Percentiles rank a stretch among this genome's conserved stretches.
phyloP scores from a whole-genome alignment of 2,888 invertebrate species.

The Platypus cylindrus region DNA sequence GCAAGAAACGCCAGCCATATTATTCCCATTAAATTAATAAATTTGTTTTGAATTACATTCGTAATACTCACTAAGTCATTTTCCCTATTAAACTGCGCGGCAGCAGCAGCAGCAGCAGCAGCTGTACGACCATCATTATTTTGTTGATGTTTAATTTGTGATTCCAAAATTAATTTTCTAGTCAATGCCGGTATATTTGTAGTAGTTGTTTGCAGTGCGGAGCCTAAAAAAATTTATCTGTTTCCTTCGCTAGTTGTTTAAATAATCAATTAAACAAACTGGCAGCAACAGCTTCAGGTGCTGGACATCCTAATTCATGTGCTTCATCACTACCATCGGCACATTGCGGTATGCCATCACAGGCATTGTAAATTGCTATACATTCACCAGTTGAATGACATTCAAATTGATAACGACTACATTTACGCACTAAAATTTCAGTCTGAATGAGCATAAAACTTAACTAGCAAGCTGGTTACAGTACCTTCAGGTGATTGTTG shows the following conservation, averaged over 20 bases:
- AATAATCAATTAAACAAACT: background rate
- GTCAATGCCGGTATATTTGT: slow-evolving; percentile 2
- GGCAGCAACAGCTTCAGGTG: slow-evolving; percentile 3
- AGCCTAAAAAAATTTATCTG: background rate
- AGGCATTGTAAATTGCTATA: slow-evolving; percentile 89
- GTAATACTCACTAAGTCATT: slow-evolving; percentile 13
- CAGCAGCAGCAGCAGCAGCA: background rate
- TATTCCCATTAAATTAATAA: slow-evolving; percentile 7
- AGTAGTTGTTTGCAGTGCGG: slow-evolving; percentile 3
- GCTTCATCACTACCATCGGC: slow-evolving; percentile 87
- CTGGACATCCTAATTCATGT: slow-evolving; percentile 46
- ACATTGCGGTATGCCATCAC: slow-evolving; percentile 87
- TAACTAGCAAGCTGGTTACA: too few species aligned
- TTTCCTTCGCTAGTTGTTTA: background rate
- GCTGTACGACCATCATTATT: background rate
- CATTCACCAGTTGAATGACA: slow-evolving; percentile 80
- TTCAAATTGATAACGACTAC: slow-evolving; percentile 79
- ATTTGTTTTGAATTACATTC: background rate
- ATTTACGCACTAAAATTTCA: slow-evolving; percentile 42
- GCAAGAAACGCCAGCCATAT: slow-evolving; percentile 22
- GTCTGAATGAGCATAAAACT: too few species aligned
- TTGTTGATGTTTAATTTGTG: slow-evolving; percentile 2
- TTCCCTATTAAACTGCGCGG: slow-evolving; percentile 11
- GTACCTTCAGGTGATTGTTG: slow-evolving; percentile 19
- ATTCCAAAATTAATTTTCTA: background rate